Percentiles rank a stretch among this genome's conserved stretches.
Conservation (phyloP, 2,888 invertebrate species). For the Leptinotarsa tumamoca region DNA sequence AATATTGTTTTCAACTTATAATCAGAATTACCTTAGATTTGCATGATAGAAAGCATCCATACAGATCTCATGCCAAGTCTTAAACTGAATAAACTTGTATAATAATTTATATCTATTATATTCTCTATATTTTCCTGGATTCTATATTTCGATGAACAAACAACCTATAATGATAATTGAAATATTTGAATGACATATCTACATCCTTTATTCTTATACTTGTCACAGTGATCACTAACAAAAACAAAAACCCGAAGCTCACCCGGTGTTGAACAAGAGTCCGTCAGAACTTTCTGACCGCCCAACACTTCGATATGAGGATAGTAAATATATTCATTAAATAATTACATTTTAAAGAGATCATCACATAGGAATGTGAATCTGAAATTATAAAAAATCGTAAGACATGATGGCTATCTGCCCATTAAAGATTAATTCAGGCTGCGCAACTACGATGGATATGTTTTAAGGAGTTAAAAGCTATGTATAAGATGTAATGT, state of each 20-base stretch:
- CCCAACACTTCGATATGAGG: conserved; percentile 30
- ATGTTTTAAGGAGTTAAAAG: conserved; percentile 36
- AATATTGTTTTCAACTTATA: no score
- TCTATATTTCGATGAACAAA: no score
- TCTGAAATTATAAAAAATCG: conserved; percentile 48
- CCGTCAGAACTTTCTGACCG: conserved; percentile 12
- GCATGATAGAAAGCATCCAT: no score
- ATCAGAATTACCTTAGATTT: no score
- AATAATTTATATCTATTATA: no score
- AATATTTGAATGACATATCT: no score
- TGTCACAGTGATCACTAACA: no score
- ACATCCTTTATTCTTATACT: no score
- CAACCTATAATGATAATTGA: no score
- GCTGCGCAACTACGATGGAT: conserved; percentile 30
- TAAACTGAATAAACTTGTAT: no score
- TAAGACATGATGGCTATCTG: conserved; percentile 49
- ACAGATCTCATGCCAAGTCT: no score
- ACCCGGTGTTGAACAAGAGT: conserved; percentile 23
- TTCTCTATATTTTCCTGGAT: no score
- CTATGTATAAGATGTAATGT: conserved; percentile 26
- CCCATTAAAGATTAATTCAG: conserved; percentile 50
- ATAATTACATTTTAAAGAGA: conserved; percentile 51
- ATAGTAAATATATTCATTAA: conserved; percentile 36
- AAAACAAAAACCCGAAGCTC: neutral
- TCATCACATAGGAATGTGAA: conserved; percentile 52